Base-by-base conservation (phyloP, 2,113 vertebrate genomes). In the Eolophus roseicapilla region DNA sequence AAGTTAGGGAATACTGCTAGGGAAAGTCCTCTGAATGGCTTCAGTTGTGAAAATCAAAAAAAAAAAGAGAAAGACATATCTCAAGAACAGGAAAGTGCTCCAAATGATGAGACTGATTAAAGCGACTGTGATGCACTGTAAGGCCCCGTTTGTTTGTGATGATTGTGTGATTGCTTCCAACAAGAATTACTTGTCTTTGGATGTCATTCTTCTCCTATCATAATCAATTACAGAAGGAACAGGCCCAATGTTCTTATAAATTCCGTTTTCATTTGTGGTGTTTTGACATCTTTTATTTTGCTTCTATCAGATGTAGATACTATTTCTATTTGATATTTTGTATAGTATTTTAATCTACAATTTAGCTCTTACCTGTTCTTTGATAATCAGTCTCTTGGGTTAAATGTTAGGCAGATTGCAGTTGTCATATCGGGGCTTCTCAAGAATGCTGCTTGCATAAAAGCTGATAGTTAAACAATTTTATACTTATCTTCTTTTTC, bases 351-450 rank as follows among this genome's bases (percentile, higher is more conserved):
- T 78, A 63, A 35, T 77, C 31, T 92, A 29, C 28, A 62, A 2
- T 67, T 49, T 70, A 81, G 41, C n/a, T 94, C 31, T 78, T 71
- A 13, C 1, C 18, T 81, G 27, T 65, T 91, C 94, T 88, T 85
- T 80, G 47, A 68, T 94, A 82, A 81, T n/a, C 53, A n/a, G 41
- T 93, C 76, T 77, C 86, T 86, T 57, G 83, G 69, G 84, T 91
- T 84, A 91, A 80, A 67, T 37, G 31, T 87, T 81, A 62, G 65
- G 59, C 81, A 89, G 69, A 65, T 47, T 76, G 59, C 68, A 70
- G 29, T 86, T 79, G 29, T 79, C 49, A 15, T 43, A 80, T 74
- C 28, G n/a, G 60, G 64, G 47, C 41, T 78, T 95, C 86, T 67
- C n/a, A 52, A 44, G 80, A 68, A 64, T 31, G 28, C 70, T 75